Percentiles rank a stretch among this genome's conserved stretches.
Conservation (phyloP, 2,113 vertebrate genomes). For the Delphinapterus leucas region DNA sequence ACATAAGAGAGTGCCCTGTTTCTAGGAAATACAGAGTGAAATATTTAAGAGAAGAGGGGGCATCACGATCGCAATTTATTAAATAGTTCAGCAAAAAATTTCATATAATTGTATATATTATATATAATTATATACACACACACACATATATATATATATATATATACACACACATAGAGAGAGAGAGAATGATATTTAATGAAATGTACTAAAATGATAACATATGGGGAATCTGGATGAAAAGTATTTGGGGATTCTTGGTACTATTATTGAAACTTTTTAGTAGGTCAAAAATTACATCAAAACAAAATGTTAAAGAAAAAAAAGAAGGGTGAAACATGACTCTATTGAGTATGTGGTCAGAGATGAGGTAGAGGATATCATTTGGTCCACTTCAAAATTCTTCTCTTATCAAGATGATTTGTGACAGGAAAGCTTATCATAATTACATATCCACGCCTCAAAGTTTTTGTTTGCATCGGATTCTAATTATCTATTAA, state of each 20-base stretch:
- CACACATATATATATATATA: no score
- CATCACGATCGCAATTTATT: background rate
- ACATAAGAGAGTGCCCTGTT: background rate
- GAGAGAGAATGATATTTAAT: background rate
- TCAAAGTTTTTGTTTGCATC: background rate
- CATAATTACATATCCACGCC: background rate
- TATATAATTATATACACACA: background rate
- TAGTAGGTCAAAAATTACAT: background rate
- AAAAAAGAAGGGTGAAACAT: background rate
- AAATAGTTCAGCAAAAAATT: background rate
- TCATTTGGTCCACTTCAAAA: background rate
- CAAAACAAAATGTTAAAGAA: background rate
- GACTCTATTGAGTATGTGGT: background rate
- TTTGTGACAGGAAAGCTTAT: background rate
- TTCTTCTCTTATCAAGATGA: background rate
- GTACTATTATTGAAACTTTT: background rate
- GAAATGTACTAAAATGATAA: background rate
- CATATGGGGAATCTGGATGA: background rate
- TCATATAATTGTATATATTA: background rate
- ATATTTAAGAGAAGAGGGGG: background rate
- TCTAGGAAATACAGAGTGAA: background rate
- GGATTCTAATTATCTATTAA: background rate
- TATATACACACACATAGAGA: fast-evolving
- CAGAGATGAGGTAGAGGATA: background rate
- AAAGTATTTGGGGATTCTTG: background rate